These are phyloP conservation scores for Neodon shergylaensis DNA, from an alignment of 2,113 vertebrate species.

Conservation along the genomic window DNA sequence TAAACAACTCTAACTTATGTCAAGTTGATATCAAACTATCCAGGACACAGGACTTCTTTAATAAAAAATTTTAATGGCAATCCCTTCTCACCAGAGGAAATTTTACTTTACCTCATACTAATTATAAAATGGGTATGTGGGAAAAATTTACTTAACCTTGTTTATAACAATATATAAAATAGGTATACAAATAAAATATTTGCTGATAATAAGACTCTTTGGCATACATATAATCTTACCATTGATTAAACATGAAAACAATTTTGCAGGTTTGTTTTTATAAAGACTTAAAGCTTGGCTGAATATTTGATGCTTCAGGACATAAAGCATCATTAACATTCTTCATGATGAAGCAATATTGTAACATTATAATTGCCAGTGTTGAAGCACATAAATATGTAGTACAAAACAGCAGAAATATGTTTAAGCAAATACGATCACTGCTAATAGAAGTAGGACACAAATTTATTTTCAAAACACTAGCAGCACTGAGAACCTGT, in stretches of 20 bases:
- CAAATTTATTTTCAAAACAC: background rate
- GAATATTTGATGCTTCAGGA: background rate
- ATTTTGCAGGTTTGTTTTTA: background rate
- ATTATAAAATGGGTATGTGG: background rate
- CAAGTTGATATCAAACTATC: background rate
- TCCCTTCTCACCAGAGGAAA: background rate
- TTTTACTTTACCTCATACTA: background rate
- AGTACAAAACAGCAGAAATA: background rate
- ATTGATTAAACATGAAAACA: background rate
- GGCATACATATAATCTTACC: background rate
- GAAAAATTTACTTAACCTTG: background rate
- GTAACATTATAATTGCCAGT: background rate
- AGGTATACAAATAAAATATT: background rate
- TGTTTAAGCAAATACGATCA: background rate
- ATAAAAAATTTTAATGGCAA: background rate
- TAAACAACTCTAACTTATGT: background rate
- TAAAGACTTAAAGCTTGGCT: slow-evolving; percentile 11
- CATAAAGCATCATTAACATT: background rate
- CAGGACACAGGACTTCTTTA: background rate
- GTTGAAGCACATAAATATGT: background rate
- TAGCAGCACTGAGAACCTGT: background rate
- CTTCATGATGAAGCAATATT: background rate
- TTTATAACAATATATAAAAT: background rate
- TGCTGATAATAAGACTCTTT: background rate
- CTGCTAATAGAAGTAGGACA: slow-evolving; percentile 37